Evolutionary conservation across 2,797 vertebrate genomes (phyloP).

Genomic region (Loris lydekkerianus): DNA sequence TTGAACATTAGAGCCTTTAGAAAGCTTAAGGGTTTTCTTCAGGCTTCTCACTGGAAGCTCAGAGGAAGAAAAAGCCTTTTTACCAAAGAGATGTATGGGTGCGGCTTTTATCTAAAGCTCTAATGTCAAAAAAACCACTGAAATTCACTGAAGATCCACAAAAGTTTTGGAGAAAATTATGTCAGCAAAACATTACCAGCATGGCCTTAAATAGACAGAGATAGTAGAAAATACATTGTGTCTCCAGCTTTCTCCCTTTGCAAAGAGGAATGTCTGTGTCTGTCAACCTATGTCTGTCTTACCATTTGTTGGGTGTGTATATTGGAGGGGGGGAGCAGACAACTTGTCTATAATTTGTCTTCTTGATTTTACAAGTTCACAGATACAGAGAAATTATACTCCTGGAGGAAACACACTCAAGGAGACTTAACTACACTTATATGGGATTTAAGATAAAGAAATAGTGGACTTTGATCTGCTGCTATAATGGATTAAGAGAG

Average conservation of each 20-base stretch:
- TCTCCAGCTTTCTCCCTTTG: background rate
- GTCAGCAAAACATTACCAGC: background rate
- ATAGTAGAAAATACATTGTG: background rate
- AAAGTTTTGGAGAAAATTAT: background rate
- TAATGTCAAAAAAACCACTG: background rate
- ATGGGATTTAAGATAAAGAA: background rate
- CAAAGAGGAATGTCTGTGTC: background rate
- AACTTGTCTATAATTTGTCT: background rate
- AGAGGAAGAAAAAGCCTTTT: background rate
- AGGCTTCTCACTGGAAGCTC: background rate
- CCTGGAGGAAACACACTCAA: background rate
- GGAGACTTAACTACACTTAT: background rate
- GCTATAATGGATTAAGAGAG: background rate
- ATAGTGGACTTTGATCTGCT: background rate
- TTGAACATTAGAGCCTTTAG: background rate
- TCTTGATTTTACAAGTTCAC: background rate
- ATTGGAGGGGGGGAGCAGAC: background rate
- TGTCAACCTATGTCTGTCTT: background rate
- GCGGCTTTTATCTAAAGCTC: background rate
- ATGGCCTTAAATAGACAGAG: too few relatives aligned
- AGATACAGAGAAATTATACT: background rate
- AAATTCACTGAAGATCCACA: background rate
- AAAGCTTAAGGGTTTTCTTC: background rate
- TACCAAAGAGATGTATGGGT: background rate
- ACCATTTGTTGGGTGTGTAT: background rate